Evolutionary conservation across 2,113 vertebrate genomes (phyloP).

Genomic region (Ivindomyrus marchei): DNA sequence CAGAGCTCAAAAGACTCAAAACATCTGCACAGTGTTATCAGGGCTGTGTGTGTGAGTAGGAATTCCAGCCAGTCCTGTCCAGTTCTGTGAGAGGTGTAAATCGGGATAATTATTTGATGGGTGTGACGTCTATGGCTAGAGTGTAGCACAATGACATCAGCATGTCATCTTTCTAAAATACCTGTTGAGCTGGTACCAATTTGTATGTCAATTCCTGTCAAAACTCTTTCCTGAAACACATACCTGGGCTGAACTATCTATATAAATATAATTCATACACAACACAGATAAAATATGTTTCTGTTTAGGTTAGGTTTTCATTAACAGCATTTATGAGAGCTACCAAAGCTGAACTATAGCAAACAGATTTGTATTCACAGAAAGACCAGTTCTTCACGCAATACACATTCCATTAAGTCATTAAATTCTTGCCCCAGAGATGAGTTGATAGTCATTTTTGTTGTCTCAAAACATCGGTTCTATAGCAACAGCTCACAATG

Average conservation of each 20-base stretch:
- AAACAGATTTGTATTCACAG: background rate
- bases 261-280: background rate
- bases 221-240: background rate
- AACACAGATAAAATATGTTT: background rate
- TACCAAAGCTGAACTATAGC: background rate
- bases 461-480: background rate
- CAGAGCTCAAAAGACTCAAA: background rate
- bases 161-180: constrained; percentile 32
- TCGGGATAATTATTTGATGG: constrained; percentile 39
- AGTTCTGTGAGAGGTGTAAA: constrained; percentile 31
- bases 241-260: background rate
- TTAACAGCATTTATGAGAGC: background rate
- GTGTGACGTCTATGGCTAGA: constrained; percentile 30
- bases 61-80: constrained; percentile 22
- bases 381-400: background rate
- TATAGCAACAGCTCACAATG: constrained; percentile 4
- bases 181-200: constrained; percentile 15
- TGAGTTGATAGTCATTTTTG: background rate
- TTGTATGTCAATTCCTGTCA: constrained; percentile 12
- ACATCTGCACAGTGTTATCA: constrained; percentile 54
- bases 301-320: background rate
- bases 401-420: background rate
- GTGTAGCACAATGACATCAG: constrained; percentile 31
- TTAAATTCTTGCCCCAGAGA: background rate
- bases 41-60: constrained; percentile 33